These are phyloP conservation scores for Sarcophilus harrisii DNA, from an alignment of 2,797 vertebrate genomes.

Conservation along the genomic window DNA sequence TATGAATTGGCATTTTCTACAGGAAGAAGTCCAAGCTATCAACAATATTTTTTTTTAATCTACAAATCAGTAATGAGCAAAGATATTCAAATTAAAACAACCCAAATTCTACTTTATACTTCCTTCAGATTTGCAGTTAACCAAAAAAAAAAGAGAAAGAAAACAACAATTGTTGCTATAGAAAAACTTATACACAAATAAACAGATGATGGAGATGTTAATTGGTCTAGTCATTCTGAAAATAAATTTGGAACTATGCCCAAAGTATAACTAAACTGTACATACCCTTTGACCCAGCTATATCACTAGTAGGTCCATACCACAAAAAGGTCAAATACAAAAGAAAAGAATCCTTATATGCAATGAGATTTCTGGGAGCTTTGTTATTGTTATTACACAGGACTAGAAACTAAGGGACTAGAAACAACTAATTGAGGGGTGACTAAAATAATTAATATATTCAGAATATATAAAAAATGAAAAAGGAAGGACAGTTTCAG, in stretches of 20 bases:
- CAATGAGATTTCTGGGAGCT: background rate
- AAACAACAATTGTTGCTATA: background rate
- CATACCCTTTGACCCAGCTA: background rate
- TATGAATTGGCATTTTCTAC: background rate
- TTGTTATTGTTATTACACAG: background rate
- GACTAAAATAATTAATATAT: background rate
- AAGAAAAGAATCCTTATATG: background rate
- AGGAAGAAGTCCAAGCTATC: background rate
- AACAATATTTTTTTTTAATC: background rate
- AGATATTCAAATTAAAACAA: background rate
- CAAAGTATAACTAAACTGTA: background rate
- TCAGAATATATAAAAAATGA: background rate
- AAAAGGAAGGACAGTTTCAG: background rate
- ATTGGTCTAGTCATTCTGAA: background rate
- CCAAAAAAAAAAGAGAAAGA: background rate
- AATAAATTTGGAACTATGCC: background rate
- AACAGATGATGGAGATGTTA: background rate
- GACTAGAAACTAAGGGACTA: background rate
- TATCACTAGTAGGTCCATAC: background rate
- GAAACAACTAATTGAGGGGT: background rate
- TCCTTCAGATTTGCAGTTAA: background rate
- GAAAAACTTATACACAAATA: background rate
- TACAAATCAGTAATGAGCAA: background rate
- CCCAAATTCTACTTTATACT: background rate
- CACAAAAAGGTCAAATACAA: background rate